Conservation (phyloP, 2,797 vertebrate genomes). For the Trichosurus vulpecula region DNA sequence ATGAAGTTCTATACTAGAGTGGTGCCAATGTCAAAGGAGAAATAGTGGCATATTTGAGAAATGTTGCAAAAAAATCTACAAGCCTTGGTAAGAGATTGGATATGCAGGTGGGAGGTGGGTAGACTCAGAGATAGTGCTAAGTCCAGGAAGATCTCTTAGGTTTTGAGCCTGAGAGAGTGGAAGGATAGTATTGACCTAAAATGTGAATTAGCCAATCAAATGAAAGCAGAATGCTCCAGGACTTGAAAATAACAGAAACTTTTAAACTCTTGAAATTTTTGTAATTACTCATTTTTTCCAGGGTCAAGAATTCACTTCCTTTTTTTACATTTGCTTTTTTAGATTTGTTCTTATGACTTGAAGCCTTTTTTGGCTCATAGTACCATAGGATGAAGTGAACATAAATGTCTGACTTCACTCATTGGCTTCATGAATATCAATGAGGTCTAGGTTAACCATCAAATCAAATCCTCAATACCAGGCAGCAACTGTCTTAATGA, state of each 20-base stretch:
- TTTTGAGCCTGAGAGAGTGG: background rate
- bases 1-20: background rate
- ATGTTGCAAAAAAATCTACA: background rate
- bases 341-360: background rate
- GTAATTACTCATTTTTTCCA: background rate
- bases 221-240: background rate
- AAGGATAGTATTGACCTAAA: background rate
- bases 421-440: constrained; percentile 19
- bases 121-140: background rate
- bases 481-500: background rate
- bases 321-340: too few species aligned
- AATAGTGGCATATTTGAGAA: background rate
- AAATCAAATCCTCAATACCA: constrained; percentile 14
- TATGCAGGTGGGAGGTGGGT: background rate
- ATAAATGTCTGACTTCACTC: constrained; percentile 30
- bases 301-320: background rate
- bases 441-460: background rate
- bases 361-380: background rate
- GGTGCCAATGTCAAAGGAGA: background rate
- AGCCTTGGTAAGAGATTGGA: background rate
- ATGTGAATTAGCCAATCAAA: background rate
- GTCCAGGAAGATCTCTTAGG: background rate
- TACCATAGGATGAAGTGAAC: background rate
- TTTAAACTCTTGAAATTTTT: constrained; percentile 25
- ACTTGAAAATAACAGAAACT: background rate